A percentile compares a stretch with the other conserved stretches of the same genome.
phyloP scores from a whole-genome alignment of 2,113 vertebrate species.

The Cacatua alba region DNA sequence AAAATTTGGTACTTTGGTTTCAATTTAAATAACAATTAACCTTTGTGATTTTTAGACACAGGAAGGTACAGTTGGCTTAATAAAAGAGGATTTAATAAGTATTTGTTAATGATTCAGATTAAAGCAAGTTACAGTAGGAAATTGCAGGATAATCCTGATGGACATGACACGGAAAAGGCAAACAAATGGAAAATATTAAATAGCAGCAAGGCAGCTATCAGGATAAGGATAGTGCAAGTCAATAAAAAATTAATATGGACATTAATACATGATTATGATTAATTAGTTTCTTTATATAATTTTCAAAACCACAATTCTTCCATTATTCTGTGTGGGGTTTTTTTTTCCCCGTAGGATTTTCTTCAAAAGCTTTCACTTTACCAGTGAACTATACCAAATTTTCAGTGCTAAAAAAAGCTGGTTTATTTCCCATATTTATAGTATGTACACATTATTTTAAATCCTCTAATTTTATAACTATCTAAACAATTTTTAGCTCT shows the following conservation, averaged over 20 bases:
- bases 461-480: not conserved
- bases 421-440: not conserved
- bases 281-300: not conserved
- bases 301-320: conserved; percentile 7
- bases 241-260: not conserved
- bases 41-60: not conserved
- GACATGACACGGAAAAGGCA: not conserved
- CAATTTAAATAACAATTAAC: not conserved
- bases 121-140: not conserved
- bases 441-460: not conserved
- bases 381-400: not conserved
- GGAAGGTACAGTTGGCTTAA: not conserved
- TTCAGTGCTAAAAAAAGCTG: not conserved
- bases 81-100: not conserved
- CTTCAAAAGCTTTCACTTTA: not conserved
- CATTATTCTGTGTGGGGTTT: not conserved
- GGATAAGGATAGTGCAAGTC: not conserved
- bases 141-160: conserved; percentile 1
- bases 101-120: not conserved
- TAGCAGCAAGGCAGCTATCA: not conserved
- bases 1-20: not conserved
- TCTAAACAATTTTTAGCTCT: not conserved
- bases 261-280: not conserved
- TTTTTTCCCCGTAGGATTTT: not conserved
- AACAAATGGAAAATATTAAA: conserved; percentile 5